Percentiles rank a stretch among this genome's conserved stretches.
These are phyloP conservation scores for rat (Rattus norvegicus) DNA, from an alignment of 2,113 vertebrate species.

Conservation along the genomic window GRCr8 NC_086032.1:25297001-25297500, in stretches of 20 bases:
- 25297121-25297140: slow-evolving; percentile 30
- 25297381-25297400: background rate
- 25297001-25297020: slow-evolving; percentile 43
- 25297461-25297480: background rate
- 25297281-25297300: background rate
- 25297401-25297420: background rate
- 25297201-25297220: slow-evolving; percentile 7
- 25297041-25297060: slow-evolving; percentile 43
- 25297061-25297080: slow-evolving; percentile 62
- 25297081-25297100: slow-evolving; percentile 61
- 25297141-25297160: slow-evolving; percentile 26
- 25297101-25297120: slow-evolving; percentile 36
- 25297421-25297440: background rate
- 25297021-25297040: slow-evolving; percentile 5
- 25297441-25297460: background rate
- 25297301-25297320: background rate
- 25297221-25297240: background rate
- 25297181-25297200: background rate
- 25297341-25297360: background rate
- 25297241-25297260: background rate
- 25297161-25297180: slow-evolving; percentile 43
- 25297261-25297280: background rate
- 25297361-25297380: background rate
- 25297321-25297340: background rate
- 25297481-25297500: background rate